Percentiles rank a stretch among this genome's conserved stretches.
phyloP scores from a whole-genome alignment of 2,888 invertebrate species.

The Eupithecia subfuscata region DNA sequence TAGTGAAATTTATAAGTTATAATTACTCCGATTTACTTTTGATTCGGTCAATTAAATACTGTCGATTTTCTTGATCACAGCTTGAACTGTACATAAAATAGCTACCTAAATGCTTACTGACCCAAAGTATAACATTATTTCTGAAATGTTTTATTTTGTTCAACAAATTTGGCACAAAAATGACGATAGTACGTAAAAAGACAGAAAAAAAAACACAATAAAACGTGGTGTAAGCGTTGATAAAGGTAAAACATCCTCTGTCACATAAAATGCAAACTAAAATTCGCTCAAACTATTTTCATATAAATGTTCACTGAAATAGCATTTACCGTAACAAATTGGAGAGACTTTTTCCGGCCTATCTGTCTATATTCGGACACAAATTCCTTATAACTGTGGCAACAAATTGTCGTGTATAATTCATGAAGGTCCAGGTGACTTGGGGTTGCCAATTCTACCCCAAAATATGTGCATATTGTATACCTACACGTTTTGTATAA shows the following conservation, averaged over 20 bases:
- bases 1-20: not conserved
- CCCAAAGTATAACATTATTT: too few relatives aligned
- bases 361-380: slow-evolving; percentile 52
- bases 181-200: not conserved
- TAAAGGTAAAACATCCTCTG: not conserved
- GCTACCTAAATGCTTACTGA: too few relatives aligned
- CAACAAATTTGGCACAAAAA: not conserved
- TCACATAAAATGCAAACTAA: not conserved
- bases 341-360: slow-evolving; percentile 37
- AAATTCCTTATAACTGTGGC: slow-evolving; percentile 65
- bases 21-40: not conserved
- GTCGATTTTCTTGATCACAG: not conserved
- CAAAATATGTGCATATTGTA: slow-evolving; percentile 66
- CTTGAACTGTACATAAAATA: not conserved
- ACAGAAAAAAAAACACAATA: not conserved
- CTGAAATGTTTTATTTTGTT: too few relatives aligned
- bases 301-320: slow-evolving; percentile 21
- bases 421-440: slow-evolving; percentile 71
- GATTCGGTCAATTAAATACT: not conserved
- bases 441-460: slow-evolving; percentile 61
- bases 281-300: slow-evolving; percentile 9
- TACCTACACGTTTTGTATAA: slow-evolving; percentile 34
- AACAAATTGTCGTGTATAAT: slow-evolving; percentile 74
- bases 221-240: not conserved
- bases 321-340: slow-evolving; percentile 31